Evolutionary conservation across 1,140 invertebrate species (phyloP).

Genomic region (Zophobas atratus): DNA sequence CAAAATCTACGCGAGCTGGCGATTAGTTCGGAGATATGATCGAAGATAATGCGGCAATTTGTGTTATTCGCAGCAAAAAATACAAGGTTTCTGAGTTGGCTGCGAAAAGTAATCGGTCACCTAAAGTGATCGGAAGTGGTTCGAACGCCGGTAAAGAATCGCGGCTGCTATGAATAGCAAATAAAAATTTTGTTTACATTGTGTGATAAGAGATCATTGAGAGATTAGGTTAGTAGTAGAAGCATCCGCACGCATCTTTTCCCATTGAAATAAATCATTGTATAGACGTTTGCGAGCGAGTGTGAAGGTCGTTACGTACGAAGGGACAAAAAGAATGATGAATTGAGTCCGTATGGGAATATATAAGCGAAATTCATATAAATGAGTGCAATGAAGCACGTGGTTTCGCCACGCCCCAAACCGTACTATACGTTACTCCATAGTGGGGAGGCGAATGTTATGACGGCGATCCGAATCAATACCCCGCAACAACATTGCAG

Average conservation of each 20-base stretch:
- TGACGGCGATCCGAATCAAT: slow-evolving; percentile 56
- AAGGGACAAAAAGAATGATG: slow-evolving; percentile 24
- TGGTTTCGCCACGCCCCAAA: slow-evolving; percentile 52
- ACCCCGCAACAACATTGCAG: slow-evolving; percentile 53
- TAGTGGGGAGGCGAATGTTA: slow-evolving; percentile 56
- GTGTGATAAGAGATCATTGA: slow-evolving; percentile 36
- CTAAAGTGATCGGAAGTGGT: slow-evolving; percentile 18
- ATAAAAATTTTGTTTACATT: slow-evolving; percentile 38
- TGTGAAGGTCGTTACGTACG: slow-evolving; percentile 31
- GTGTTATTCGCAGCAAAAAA: too few species aligned
- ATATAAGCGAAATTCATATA: slow-evolving; percentile 29
- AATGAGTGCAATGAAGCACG: slow-evolving; percentile 50
- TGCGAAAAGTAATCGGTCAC: background rate
- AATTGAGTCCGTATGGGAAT: slow-evolving; percentile 26
- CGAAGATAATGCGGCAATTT: too few species aligned
- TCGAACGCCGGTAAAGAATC: slow-evolving; percentile 20
- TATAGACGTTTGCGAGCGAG: slow-evolving; percentile 20
- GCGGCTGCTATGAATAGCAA: slow-evolving; percentile 28
- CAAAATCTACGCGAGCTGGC: too few species aligned
- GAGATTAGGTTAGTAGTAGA: slow-evolving; percentile 32
- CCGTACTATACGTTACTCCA: slow-evolving; percentile 51
- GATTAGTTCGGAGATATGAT: too few species aligned
- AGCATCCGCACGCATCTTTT: slow-evolving; percentile 9
- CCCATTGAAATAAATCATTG: slow-evolving; percentile 30
- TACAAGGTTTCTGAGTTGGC: background rate